Percentiles rank a stretch among this genome's conserved stretches.
Evolutionary conservation across 2,113 vertebrate genomes (phyloP).

Genomic region (Grammatotria lemairii): DNA sequence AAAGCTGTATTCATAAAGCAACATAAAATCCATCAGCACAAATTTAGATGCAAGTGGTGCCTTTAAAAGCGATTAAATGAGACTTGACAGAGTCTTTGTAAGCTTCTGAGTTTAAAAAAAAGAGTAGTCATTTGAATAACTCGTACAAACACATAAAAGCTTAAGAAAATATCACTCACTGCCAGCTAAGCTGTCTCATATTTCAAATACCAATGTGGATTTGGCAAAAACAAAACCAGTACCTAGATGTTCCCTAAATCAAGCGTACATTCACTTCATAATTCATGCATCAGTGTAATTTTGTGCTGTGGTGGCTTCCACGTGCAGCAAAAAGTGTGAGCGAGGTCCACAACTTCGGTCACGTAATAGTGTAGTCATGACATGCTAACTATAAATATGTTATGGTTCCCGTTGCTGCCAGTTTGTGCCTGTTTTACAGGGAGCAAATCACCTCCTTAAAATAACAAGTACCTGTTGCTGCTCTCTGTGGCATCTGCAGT

Average conservation of each 20-base stretch:
- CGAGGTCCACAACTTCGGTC: background rate
- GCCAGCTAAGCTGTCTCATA: background rate
- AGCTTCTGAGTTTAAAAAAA: background rate
- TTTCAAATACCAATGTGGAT: background rate
- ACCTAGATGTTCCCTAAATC: background rate
- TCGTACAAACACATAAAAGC: background rate
- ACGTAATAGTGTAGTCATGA: background rate
- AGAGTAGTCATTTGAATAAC: background rate
- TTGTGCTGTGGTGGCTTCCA: background rate
- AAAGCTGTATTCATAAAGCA: background rate
- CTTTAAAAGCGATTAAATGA: background rate
- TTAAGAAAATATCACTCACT: background rate
- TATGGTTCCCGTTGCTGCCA: background rate
- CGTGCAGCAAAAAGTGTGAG: background rate
- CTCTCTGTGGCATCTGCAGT: background rate
- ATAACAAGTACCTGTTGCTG: conserved; percentile 6
- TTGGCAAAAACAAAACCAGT: background rate
- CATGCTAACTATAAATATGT: background rate
- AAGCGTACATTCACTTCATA: background rate
- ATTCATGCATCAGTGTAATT: background rate
- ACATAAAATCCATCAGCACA: background rate
- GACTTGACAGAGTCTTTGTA: background rate
- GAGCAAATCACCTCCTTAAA: background rate
- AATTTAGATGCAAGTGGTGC: background rate
- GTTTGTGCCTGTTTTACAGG: background rate